Percentiles rank a stretch among this genome's conserved stretches.
Evolutionary conservation across 2,888 invertebrate species (phyloP).

Genomic region (Griposia aprilina): DNA sequence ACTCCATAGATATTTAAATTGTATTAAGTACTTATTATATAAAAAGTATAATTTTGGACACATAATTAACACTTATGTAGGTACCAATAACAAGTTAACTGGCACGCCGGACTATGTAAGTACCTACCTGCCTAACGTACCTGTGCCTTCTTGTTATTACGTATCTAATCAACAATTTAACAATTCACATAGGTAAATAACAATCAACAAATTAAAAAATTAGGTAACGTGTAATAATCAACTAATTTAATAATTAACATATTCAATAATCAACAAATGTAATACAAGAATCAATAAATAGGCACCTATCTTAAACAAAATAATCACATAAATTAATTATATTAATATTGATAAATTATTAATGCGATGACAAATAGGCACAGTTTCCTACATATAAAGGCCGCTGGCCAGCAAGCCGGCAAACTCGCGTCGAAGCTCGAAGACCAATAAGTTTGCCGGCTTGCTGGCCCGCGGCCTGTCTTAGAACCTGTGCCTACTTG

Average conservation of each 20-base stretch:
- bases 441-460: slow-evolving; percentile 19
- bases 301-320: slow-evolving; percentile 18
- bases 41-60: background rate
- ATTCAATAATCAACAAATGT: slow-evolving; percentile 16
- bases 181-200: slow-evolving; percentile 8
- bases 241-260: slow-evolving; percentile 27
- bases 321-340: slow-evolving; percentile 26
- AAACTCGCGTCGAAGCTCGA: slow-evolving; percentile 19
- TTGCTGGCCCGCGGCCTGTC: slow-evolving; percentile 20
- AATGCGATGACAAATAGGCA: slow-evolving; percentile 27
- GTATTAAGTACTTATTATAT: background rate
- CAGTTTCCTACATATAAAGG: slow-evolving; percentile 32
- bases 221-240: slow-evolving; percentile 23
- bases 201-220: slow-evolving; percentile 34
- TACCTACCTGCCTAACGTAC: too few species aligned
- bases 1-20: background rate
- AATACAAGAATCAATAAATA: slow-evolving; percentile 26
- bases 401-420: slow-evolving; percentile 25
- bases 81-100: slow-evolving; percentile 15
- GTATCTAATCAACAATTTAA: slow-evolving; percentile 3
- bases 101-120: slow-evolving; percentile 1
- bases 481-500: slow-evolving; percentile 25
- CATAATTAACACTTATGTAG: slow-evolving; percentile 6
- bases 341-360: slow-evolving; percentile 28
- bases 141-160: background rate